Evolutionary conservation across 2,797 vertebrate genomes (phyloP), one percentile per base, ranked within the genome.

Genomic region (Clarias fuscus): DNA sequence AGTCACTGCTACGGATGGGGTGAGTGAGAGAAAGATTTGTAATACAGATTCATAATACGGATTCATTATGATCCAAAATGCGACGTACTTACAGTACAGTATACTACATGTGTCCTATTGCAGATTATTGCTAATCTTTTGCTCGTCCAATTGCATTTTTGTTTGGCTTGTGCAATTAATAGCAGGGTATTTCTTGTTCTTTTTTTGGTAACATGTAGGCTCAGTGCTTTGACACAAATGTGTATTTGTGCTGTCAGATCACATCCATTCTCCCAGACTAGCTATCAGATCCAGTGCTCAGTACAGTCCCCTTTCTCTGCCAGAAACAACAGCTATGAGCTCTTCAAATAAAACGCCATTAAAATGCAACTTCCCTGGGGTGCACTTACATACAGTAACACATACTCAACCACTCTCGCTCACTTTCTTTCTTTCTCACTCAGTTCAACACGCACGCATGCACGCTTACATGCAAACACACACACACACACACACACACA

Each of bases 1-100:
- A 0, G 93, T 99, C 90, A 97, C 97, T 0, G 98, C 98, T 53
- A 96, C 96, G 0, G 98, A 99, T 58, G 98, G 98, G 92, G 98
- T 99, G 93, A 96, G 97, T 67, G 17, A 67, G 24, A 48, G 17
- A 67, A 15, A 48, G 10, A 67, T 82, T 56, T 2, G 0, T 1
- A 56, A 67, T 43, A 40, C 5, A 43, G 33, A 80, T 80, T 79
- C 33, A 24, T 59, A 8, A 33, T 33, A 20, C 2, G 7, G 17
- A 33, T 77, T 61, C 6, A 62, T 37, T 62, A 62, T 7, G 58
- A 24, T 24, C 11, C 22, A 40, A 22, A 78, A 78, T 59, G 75
- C 10, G 33, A 7, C 62, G 18, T 20, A 30, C 20, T 22, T 77
- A 13, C 6, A 6, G 0, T 6, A 43, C 48, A 53, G 4, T 58